Evolutionary conservation across 2,888 invertebrate species (phyloP).

Genomic region (Micoletzkya japonica): DNA sequence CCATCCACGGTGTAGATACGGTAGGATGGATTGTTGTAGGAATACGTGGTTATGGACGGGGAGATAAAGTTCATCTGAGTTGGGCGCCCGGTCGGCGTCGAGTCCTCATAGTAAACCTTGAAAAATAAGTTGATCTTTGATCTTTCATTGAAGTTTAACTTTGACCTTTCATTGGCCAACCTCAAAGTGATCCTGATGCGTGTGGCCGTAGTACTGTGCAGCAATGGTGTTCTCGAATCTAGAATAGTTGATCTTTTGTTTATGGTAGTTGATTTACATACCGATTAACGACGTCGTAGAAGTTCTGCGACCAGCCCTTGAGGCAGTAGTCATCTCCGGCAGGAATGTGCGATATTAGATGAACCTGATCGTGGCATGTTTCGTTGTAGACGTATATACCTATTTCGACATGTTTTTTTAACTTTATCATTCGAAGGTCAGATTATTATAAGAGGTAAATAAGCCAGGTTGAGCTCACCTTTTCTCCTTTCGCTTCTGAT

Average conservation of each 20-base stretch:
- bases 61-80: slow-evolving; percentile 70
- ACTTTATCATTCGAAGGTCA: too few species aligned
- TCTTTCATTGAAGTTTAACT: too few species aligned
- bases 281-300: slow-evolving; percentile 66
- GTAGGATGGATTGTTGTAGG: slow-evolving; percentile 82
- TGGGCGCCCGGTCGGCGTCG: slow-evolving; percentile 43
- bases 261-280: slow-evolving; percentile 28
- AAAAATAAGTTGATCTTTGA: too few species aligned
- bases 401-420: not conserved
- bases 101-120: slow-evolving; percentile 49
- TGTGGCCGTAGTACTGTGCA: slow-evolving; percentile 85
- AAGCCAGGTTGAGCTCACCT: slow-evolving; percentile 58
- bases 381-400: too few species aligned
- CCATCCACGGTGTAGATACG: slow-evolving; percentile 93
- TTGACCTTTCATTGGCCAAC: too few species aligned
- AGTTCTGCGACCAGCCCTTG: slow-evolving; percentile 83
- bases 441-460: too few species aligned
- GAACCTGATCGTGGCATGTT: slow-evolving; percentile 31
- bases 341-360: slow-evolving; percentile 74
- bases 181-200: slow-evolving; percentile 85
- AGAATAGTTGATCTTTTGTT: slow-evolving; percentile 24
- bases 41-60: slow-evolving; percentile 78
- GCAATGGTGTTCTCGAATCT: slow-evolving; percentile 78
- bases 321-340: slow-evolving; percentile 76
- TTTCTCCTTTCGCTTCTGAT: slow-evolving; percentile 77